Evolutionary conservation across 1,140 invertebrate genomes (phyloP), one percentile per base, ranked within the genome.

Genomic region (Diabrotica virgifera): DNA sequence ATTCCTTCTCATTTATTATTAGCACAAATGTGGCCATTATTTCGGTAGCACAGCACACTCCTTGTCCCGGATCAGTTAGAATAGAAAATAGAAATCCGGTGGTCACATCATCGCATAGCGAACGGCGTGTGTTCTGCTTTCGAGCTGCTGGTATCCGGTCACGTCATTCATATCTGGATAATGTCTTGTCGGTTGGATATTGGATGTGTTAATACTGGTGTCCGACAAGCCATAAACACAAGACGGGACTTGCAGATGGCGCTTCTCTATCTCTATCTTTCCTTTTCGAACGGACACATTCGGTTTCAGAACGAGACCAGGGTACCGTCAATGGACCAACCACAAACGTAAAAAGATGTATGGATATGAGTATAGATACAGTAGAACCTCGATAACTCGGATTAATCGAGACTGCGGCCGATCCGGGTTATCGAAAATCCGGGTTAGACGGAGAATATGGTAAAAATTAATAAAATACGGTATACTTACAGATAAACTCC

Each of bases 101-200:
- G 46, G 40, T 52, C 59, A 52, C 24, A 52, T 14, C 40, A 46
- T 46, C 40, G 5, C 8, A 46, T 6, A 46, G 40, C 2, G 40
- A 46, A 60, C 37, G 59, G 59, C 35, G 59, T 60, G 59, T 38
- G 59, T 36, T 51, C 46, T 51, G 40, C 46, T 35, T 46, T 46
- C 40, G 40, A 46, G 40, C 40, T 46, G 40, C n/a, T 46, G 58
- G 40, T 53, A 50, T 64, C 64, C 71, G 72, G 76, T 78, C 77
- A 78, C 77, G 77, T 78, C 77, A 78, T 78, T 77, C 77, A 77
- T 78, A 78, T 77, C 76, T 74, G 71, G 74, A 66, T 77, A 77
- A 77, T 74, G 76, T 76, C 75, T 72, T 76, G 76, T 76, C 71
- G 70, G 72, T 70, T 64, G 72, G 75, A 74, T 76, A 77, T 77